Evolutionary conservation across 2,888 invertebrate species (phyloP).

Genomic region (Himalopsyche tibetana): DNA sequence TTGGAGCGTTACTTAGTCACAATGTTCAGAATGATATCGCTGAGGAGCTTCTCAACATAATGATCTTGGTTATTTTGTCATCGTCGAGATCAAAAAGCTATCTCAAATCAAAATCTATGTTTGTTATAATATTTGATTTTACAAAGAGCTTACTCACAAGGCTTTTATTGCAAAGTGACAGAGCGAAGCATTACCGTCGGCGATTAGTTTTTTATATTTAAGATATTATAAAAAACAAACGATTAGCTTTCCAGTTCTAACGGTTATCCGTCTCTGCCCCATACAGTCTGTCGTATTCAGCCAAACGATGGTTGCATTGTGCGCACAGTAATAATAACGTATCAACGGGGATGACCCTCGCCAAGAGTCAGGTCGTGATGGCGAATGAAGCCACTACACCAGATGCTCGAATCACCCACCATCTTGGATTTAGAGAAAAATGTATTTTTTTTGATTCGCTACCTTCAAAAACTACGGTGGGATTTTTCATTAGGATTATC

Average conservation of each 20-base stretch:
- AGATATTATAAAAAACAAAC: too few species aligned
- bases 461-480: background rate
- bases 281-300: slow-evolving; percentile 7
- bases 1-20: too few species aligned
- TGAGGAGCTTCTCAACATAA: too few species aligned
- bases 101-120: too few species aligned
- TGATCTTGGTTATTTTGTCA: too few species aligned
- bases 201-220: too few species aligned
- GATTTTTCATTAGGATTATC: background rate
- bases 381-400: slow-evolving; percentile 21
- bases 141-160: too few species aligned
- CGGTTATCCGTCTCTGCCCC: background rate
- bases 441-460: background rate
- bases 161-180: too few species aligned
- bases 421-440: background rate
- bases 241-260: background rate
- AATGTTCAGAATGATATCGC: too few species aligned
- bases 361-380: slow-evolving; percentile 34
- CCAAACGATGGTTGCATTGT: slow-evolving; percentile 6
- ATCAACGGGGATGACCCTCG: slow-evolving; percentile 29
- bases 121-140: too few species aligned
- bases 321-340: slow-evolving; percentile 31
- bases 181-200: too few species aligned
- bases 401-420: slow-evolving; percentile 18
- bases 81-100: too few species aligned